Conservation (phyloP, 1,140 invertebrate species). For the Bombus confusus region DNA sequence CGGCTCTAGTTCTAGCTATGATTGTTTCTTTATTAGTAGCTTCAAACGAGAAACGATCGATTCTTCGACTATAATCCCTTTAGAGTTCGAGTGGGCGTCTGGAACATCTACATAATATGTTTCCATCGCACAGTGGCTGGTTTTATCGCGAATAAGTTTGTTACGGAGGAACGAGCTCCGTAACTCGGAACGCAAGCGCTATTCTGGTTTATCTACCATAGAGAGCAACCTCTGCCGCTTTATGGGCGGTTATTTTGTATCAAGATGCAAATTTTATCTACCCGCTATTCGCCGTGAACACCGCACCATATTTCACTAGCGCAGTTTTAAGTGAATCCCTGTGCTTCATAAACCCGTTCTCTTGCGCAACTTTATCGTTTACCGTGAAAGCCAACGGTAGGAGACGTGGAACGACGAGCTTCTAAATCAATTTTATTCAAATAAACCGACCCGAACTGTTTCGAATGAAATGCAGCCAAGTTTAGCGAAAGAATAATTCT, state of each 20-base stretch:
- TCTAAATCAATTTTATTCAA: not conserved
- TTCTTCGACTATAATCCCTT: constrained; percentile 5
- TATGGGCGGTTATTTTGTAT: not conserved
- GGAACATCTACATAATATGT: constrained; percentile 9
- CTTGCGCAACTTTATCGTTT: not conserved
- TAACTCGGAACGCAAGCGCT: not conserved
- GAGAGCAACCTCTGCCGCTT: not conserved
- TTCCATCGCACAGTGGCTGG: not conserved
- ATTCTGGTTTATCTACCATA: not conserved
- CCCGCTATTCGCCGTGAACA: not conserved
- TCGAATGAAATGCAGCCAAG: not conserved
- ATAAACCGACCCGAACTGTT: not conserved
- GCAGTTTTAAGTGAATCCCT: not conserved
- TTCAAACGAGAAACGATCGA: not conserved
- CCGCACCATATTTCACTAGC: not conserved
- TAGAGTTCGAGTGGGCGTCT: not conserved
- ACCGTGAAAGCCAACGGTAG: not conserved
- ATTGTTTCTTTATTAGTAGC: not conserved
- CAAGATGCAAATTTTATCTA: constrained; percentile 8
- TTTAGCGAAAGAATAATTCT: not conserved
- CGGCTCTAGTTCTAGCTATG: not conserved
- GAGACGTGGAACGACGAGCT: not conserved
- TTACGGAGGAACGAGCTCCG: not conserved
- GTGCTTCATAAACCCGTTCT: not conserved
- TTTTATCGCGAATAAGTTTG: constrained; percentile 4